Evolutionary conservation across 2,797 vertebrate species (phyloP).

Genomic region (Myotis myotis): DNA sequence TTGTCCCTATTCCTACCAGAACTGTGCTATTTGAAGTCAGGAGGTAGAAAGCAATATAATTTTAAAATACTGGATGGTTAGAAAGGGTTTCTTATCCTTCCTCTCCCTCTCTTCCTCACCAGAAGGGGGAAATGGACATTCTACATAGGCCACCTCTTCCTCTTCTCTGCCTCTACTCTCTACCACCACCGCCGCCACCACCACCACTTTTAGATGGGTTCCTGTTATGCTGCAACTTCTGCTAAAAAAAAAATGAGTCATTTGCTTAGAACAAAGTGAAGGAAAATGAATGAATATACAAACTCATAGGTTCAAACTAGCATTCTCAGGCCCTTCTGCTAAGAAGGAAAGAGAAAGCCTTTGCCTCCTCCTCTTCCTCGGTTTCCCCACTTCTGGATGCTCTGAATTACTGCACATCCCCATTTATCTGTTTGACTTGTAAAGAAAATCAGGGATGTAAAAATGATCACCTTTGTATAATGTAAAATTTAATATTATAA

Average conservation of each 20-base stretch:
- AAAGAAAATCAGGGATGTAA: background rate
- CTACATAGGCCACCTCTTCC: background rate
- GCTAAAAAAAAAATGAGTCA: background rate
- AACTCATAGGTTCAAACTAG: background rate
- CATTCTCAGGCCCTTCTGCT: background rate
- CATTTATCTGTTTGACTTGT: background rate
- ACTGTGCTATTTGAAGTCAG: background rate
- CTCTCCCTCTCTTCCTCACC: background rate
- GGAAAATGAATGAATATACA: background rate
- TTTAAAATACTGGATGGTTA: slow-evolving; percentile 8
- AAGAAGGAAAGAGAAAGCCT: background rate
- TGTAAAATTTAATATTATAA: background rate
- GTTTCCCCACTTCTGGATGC: background rate
- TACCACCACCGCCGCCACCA: background rate
- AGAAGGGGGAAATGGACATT: slow-evolving; percentile 46
- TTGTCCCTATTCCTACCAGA: background rate
- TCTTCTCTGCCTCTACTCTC: background rate
- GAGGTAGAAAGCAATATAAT: background rate
- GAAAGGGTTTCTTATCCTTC: background rate
- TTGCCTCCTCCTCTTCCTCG: background rate
- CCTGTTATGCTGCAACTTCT: background rate
- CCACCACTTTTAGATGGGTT: background rate
- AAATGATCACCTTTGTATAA: background rate
- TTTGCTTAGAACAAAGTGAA: slow-evolving; percentile 17
- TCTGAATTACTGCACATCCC: background rate